Conservation (phyloP, 2,888 invertebrate species). For the Willowsia nigromaculata region DNA sequence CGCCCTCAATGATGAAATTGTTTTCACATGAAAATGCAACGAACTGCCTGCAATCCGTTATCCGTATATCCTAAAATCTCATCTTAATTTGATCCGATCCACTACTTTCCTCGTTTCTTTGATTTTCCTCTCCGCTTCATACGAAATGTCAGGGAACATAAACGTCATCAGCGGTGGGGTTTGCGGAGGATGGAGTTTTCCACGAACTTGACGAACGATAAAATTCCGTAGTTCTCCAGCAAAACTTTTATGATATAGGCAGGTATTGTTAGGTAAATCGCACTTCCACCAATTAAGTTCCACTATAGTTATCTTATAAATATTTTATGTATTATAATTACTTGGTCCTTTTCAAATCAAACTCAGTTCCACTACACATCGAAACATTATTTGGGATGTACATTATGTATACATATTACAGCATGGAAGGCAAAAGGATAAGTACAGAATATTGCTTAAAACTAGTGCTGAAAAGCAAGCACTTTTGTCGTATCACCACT, state of each 20-base stretch:
- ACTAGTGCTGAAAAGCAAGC: background rate
- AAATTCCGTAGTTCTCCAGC: background rate
- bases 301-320: no score
- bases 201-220: no score
- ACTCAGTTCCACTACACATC: no score
- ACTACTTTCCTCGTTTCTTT: background rate
- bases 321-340: no score
- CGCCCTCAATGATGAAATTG: background rate
- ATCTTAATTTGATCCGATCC: background rate
- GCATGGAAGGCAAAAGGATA: background rate
- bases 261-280: no score
- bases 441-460: no score
- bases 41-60: conserved; percentile 31
- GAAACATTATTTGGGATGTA: background rate
- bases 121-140: background rate
- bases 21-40: background rate
- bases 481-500: background rate
- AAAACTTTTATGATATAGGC: no score
- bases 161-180: background rate
- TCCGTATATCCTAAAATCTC: conserved; percentile 6
- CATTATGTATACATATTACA: background rate
- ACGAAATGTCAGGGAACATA: background rate
- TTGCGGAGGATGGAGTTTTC: background rate
- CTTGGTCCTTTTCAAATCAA: background rate
- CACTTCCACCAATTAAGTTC: no score